Conservation (phyloP, 2,888 invertebrate genomes). For the Plutella xylostella region DNA sequence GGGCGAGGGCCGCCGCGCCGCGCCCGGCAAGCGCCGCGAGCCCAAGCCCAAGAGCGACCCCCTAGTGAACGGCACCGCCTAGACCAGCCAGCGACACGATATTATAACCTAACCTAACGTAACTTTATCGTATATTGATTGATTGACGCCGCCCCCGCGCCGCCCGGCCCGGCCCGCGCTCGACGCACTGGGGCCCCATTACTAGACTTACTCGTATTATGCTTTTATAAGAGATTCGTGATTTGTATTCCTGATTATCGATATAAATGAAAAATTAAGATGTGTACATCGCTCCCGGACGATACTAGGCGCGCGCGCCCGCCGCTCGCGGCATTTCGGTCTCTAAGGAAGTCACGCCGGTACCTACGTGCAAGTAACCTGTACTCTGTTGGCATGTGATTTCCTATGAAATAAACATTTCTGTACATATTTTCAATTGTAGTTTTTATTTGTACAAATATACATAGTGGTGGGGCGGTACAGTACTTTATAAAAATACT, state of each 20-base stretch:
- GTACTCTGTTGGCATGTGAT: conserved; percentile 50
- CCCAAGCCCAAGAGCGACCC: conserved; percentile 70
- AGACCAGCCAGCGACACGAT: conserved; percentile 21
- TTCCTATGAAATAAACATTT: conserved; percentile 63
- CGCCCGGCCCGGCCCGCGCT: conserved; percentile 8
- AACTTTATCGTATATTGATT: conserved; percentile 2
- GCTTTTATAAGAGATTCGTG: conserved; percentile 67
- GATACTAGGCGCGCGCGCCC: conserved; percentile 27
- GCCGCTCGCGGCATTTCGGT: conserved; percentile 39
- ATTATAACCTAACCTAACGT: conserved; percentile 5
- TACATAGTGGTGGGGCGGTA: conserved; percentile 5
- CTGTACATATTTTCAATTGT: conserved; percentile 65
- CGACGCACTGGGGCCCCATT: conserved; percentile 17
- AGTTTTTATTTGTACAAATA: conserved; percentile 50
- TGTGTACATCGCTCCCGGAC: conserved; percentile 60
- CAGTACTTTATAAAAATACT: conserved; percentile 37
- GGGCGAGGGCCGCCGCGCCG: conserved; percentile 31
- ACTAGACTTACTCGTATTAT: conserved; percentile 59
- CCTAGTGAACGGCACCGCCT: conserved; percentile 76
- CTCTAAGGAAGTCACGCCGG: conserved; percentile 38
- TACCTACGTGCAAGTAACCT: conserved; percentile 43
- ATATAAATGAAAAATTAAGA: conserved; percentile 53
- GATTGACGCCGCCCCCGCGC: conserved; percentile 7
- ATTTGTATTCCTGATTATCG: conserved; percentile 68
- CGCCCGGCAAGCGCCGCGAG: conserved; percentile 35